Percentiles rank a stretch among this genome's conserved stretches.
phyloP scores from a whole-genome alignment of 2,113 vertebrate genomes.

The Tachysurus fulvidraco region DNA sequence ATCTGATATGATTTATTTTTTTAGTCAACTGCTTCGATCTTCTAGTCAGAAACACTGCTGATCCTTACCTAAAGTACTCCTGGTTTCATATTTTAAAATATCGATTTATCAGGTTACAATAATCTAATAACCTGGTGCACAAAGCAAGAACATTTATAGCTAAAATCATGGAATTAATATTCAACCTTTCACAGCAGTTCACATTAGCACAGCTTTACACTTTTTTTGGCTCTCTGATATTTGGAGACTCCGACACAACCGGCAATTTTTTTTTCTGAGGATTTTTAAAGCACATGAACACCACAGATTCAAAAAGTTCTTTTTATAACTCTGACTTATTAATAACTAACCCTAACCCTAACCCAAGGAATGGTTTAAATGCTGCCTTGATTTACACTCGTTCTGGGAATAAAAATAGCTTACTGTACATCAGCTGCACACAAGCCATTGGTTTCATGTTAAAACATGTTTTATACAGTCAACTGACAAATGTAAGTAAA shows the following conservation, averaged over 20 bases:
- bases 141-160: background rate
- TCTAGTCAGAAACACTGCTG: background rate
- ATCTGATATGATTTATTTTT: background rate
- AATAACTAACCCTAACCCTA: background rate
- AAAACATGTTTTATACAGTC: background rate
- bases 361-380: background rate
- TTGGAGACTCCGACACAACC: background rate
- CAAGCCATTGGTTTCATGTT: background rate
- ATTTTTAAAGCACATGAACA: too few relatives aligned
- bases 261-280: too few relatives aligned
- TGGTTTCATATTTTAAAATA: background rate
- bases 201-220: background rate
- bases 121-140: background rate
- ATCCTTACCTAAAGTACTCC: background rate
- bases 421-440: background rate
- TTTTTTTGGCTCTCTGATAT: background rate
- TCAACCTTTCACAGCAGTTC: background rate
- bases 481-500: background rate
- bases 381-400: background rate
- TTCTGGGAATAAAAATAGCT: background rate
- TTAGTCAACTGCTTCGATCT: background rate
- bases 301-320: too few relatives aligned
- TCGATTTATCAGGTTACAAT: too few relatives aligned
- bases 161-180: background rate
- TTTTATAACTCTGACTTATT: background rate